A percentile compares a stretch with the other conserved stretches of the same genome.
Evolutionary conservation across 2,113 vertebrate species (phyloP).

Genomic region (Progne subis): DNA sequence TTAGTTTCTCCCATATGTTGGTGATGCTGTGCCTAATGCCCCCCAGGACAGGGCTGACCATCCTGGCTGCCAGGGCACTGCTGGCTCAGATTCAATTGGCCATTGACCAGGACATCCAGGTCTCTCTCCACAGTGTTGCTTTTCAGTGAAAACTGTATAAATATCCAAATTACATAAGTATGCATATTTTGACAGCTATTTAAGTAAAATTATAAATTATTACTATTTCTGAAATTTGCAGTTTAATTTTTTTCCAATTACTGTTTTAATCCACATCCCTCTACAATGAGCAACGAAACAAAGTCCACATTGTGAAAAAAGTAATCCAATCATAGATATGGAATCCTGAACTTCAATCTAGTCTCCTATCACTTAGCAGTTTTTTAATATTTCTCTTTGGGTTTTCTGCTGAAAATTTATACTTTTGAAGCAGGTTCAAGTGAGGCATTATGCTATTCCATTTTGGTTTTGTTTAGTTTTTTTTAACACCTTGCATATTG

Average conservation of each 20-base stretch:
- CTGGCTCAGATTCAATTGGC: fast-evolving
- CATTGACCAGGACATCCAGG: fast-evolving
- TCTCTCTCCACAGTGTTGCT: fast-evolving
- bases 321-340: not conserved
- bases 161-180: not conserved
- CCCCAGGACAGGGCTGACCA: fast-evolving
- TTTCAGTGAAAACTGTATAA: not conserved
- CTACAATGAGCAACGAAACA: not conserved
- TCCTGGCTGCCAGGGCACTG: not conserved
- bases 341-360: not conserved
- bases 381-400: not conserved
- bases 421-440: not conserved
- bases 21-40: not conserved
- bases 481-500: not conserved
- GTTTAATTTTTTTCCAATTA: not conserved
- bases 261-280: fast-evolving
- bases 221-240: not conserved
- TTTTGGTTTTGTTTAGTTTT: not conserved
- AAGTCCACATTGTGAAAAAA: not conserved
- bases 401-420: not conserved
- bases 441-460: not conserved
- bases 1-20: not conserved
- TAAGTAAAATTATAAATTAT: not conserved
- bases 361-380: not conserved
- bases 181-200: not conserved